phyloP scores from a whole-genome alignment of 2,888 invertebrate genomes.

The Cyclophora albipunctata region DNA sequence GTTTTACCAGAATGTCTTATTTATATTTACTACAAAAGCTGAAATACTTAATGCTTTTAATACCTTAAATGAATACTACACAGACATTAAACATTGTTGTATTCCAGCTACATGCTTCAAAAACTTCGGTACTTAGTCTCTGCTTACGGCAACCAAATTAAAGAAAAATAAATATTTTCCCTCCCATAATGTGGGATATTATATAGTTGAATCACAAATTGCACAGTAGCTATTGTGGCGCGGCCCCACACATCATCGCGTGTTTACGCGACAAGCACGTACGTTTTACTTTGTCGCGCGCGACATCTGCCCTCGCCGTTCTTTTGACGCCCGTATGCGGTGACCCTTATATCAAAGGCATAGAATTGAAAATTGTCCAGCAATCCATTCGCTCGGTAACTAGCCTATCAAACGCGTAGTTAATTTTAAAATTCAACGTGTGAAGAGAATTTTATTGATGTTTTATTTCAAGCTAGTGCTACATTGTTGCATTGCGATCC shows the following conservation, averaged over 20 bases:
- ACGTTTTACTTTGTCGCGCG: constrained; percentile 68
- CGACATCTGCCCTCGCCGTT: constrained; percentile 50
- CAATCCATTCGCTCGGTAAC: constrained; percentile 18
- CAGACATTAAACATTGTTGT: too few species aligned
- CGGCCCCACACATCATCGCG: constrained; percentile 66
- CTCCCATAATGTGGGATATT: constrained; percentile 43
- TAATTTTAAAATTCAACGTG: constrained; percentile 56
- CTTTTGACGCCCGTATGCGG: constrained; percentile 11
- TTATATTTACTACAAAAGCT: too few species aligned
- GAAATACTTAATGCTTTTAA: too few species aligned
- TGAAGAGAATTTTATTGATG: constrained; percentile 49
- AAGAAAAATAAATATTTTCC: constrained; percentile 34
- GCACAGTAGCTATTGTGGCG: constrained; percentile 64
- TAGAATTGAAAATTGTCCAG: constrained; percentile 6
- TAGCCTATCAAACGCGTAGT: constrained; percentile 42
- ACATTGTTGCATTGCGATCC: constrained; percentile 14
- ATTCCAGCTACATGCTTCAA: too few species aligned
- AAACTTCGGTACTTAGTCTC: too few species aligned
- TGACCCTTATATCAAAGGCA: constrained; percentile 10
- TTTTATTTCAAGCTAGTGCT: constrained; percentile 34
- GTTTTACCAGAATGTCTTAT: too few species aligned
- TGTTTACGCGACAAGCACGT: constrained; percentile 71
- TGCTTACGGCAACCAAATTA: constrained; percentile 29
- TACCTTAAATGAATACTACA: too few species aligned
- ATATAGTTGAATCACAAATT: constrained; percentile 68